Conservation (phyloP, 2,888 invertebrate species). For the Galeopsomyia nigrocyanea region DNA sequence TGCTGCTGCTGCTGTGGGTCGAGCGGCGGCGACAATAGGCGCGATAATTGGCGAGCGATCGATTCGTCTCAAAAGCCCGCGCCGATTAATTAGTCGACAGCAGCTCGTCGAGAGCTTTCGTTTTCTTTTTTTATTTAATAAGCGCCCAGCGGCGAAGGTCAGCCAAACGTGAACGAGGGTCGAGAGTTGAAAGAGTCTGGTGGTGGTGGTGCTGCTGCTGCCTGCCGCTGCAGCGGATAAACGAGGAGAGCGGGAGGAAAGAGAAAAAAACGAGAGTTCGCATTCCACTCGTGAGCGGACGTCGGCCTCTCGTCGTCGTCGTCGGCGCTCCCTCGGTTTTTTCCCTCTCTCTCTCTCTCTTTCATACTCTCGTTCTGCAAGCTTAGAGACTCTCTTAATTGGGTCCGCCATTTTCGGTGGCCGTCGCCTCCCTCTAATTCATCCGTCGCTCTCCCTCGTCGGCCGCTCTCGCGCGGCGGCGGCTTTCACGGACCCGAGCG, state of each 20-base stretch:
- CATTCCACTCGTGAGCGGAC: slow-evolving; percentile 46
- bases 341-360: slow-evolving; percentile 30
- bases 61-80: background rate
- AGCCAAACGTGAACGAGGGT: slow-evolving; percentile 59
- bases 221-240: slow-evolving; percentile 8
- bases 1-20: background rate
- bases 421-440: slow-evolving; percentile 57
- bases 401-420: slow-evolving; percentile 69
- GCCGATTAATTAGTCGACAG: slow-evolving; percentile 5
- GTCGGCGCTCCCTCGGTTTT: slow-evolving; percentile 40
- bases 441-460: slow-evolving; percentile 47
- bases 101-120: background rate
- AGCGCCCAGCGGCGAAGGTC: slow-evolving; percentile 54
- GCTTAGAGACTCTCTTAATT: slow-evolving; percentile 60
- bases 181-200: slow-evolving; percentile 24
- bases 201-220: no score
- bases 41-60: no score
- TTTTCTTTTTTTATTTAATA: slow-evolving; percentile 50
- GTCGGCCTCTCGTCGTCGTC: slow-evolving; percentile 46
- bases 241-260: slow-evolving; percentile 19
- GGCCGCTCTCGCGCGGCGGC: background rate
- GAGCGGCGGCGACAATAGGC: no score
- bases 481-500: no score
- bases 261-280: slow-evolving; percentile 28
- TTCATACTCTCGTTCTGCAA: background rate